Percentiles rank a stretch among this genome's conserved stretches.
phyloP scores from a whole-genome alignment of 1,140 invertebrate genomes.

The Belonocnema kinseyi region DNA sequence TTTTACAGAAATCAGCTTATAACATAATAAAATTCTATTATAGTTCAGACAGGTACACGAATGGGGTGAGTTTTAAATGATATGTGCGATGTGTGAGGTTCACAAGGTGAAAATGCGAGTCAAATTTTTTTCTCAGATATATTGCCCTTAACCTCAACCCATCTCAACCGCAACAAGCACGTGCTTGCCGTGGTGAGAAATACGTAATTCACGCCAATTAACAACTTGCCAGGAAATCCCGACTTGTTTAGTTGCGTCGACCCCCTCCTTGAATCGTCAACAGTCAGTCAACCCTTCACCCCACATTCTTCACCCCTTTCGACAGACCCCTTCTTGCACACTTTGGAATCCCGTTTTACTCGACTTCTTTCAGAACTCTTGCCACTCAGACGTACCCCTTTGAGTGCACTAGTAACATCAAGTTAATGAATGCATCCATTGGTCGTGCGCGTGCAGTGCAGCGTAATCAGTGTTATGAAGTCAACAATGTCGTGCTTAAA shows the following conservation, averaged over 20 bases:
- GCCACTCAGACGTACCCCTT: conserved; percentile 50
- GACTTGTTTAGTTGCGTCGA: conserved; percentile 50
- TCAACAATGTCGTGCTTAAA: neutral
- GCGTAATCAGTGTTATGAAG: conserved; percentile 18
- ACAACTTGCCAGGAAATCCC: conserved; percentile 43
- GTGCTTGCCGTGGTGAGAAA: conserved; percentile 43
- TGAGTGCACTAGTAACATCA: conserved; percentile 36
- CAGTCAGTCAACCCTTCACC: conserved; percentile 31
- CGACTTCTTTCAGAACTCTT: conserved; percentile 53
- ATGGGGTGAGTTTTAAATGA: neutral
- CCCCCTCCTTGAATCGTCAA: conserved; percentile 38
- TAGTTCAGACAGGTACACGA: too few relatives aligned
- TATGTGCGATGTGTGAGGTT: neutral
- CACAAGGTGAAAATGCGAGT: neutral
- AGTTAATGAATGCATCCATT: conserved; percentile 43
- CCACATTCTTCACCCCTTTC: conserved; percentile 26
- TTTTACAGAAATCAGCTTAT: too few relatives aligned
- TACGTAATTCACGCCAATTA: conserved; percentile 62
- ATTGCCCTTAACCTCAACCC: neutral
- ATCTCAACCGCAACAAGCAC: neutral
- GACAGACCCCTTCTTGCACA: neutral
- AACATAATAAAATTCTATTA: too few relatives aligned
- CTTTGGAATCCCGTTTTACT: conserved; percentile 33
- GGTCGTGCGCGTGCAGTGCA: neutral
- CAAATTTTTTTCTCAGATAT: neutral